Percentiles rank a stretch among this genome's conserved stretches.
phyloP scores from a whole-genome alignment of 2,113 vertebrate genomes.

The Psephotus haematonotus region DNA sequence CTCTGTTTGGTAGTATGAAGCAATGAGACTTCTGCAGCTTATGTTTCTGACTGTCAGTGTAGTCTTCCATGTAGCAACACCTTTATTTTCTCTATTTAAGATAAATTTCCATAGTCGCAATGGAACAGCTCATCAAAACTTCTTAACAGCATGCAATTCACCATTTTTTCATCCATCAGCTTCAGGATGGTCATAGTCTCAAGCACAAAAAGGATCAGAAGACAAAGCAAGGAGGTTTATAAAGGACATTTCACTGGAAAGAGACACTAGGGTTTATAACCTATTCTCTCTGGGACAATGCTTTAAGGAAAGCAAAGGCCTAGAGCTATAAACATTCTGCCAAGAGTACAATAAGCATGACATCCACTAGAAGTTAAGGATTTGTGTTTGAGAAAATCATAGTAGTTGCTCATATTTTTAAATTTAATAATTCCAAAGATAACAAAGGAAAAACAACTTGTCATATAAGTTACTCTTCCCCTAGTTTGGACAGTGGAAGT shows the following conservation, averaged over 20 bases:
- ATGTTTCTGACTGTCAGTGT: neutral
- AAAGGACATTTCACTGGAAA: conserved; percentile 8
- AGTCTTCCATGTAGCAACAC: neutral
- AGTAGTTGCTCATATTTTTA: neutral
- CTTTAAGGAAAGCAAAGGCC: conserved; percentile 13
- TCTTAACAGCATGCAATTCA: neutral
- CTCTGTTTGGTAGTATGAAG: neutral
- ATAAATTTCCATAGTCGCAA: neutral
- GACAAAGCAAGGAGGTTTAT: conserved; percentile 8
- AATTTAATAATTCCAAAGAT: neutral
- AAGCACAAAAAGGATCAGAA: conserved; percentile 7
- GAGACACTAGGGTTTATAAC: conserved; percentile 9
- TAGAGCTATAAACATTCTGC: neutral
- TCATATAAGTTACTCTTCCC: neutral
- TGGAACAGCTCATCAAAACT: neutral
- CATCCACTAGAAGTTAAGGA: neutral
- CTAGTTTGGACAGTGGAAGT: neutral
- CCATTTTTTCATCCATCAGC: neutral
- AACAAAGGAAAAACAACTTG: neutral
- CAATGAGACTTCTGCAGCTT: neutral
- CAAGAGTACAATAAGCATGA: neutral
- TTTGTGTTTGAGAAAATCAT: neutral
- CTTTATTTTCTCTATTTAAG: neutral
- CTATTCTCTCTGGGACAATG: neutral
- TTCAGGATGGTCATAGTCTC: neutral